phyloP scores from a whole-genome alignment of 2,113 vertebrate genomes.

The Aldabrachelys gigantea region DNA sequence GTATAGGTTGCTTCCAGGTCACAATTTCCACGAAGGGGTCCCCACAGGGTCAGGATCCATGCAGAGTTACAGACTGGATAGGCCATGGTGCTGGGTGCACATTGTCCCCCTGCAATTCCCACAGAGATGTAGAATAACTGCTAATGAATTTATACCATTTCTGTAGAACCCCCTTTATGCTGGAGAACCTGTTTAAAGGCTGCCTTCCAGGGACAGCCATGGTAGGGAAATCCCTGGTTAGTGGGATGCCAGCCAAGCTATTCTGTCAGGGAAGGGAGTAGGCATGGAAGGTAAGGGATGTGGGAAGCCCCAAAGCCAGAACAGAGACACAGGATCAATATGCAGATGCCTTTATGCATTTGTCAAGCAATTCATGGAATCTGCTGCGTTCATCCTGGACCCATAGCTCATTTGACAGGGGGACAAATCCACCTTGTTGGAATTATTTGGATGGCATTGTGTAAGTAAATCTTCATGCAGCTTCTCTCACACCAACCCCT shows the following conservation, averaged over 20 bases:
- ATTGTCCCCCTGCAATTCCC: neutral
- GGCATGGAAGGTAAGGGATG: neutral
- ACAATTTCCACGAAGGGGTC: neutral
- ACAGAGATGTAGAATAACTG: neutral
- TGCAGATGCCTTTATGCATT: neutral
- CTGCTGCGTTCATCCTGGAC: neutral
- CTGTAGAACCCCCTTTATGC: neutral
- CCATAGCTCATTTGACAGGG: neutral
- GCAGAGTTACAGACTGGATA: neutral
- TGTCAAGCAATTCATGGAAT: neutral
- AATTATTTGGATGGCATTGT: neutral
- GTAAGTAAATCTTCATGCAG: neutral
- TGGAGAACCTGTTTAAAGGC: neutral
- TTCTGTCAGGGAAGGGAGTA: neutral
- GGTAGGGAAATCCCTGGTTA: neutral
- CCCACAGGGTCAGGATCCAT: neutral
- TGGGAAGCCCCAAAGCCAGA: neutral
- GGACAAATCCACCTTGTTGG: neutral
- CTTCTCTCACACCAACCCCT: neutral
- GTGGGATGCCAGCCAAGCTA: neutral
- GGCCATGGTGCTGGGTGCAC: neutral
- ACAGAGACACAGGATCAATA: neutral
- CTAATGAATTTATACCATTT: neutral
- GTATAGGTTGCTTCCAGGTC: neutral
- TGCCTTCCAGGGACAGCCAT: neutral